A percentile compares a stretch with the other conserved stretches of the same genome.
Evolutionary conservation across 92 coral and sea anemone genomes (phyloP).

Genomic region (Hydrozoanthus gracilis): DNA sequence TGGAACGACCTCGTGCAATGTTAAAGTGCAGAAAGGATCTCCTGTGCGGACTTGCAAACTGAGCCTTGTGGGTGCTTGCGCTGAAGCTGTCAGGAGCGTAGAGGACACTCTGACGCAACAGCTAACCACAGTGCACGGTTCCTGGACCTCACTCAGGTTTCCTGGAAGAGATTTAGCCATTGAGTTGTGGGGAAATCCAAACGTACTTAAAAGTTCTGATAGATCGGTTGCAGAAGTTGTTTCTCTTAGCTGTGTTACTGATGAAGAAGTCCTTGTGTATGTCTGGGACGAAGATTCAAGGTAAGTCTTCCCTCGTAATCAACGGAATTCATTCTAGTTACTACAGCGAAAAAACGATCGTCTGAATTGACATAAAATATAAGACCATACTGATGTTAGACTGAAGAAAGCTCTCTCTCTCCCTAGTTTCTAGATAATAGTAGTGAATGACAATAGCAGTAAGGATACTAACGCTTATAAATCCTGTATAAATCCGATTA

Average conservation of each 20-base stretch:
- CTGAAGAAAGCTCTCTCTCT: too few species aligned
- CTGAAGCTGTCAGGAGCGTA: slow-evolving; percentile 57
- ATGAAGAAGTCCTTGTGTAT: slow-evolving; percentile 64
- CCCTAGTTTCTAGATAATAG: too few species aligned
- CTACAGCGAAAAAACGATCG: too few species aligned
- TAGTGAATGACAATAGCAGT: too few species aligned
- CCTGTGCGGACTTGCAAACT: slow-evolving; percentile 56
- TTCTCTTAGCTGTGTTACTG: slow-evolving; percentile 67
- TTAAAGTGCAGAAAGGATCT: slow-evolving; percentile 60
- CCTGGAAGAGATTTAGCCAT: slow-evolving; percentile 42
- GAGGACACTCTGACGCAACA: slow-evolving; percentile 62
- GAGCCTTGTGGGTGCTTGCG: slow-evolving; percentile 61
- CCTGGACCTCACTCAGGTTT: slow-evolving; percentile 27
- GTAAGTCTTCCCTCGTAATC: background rate
- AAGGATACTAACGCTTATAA: too few species aligned
- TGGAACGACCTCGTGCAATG: slow-evolving; percentile 62
- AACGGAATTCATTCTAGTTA: too few species aligned
- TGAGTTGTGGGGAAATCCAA: slow-evolving; percentile 74
- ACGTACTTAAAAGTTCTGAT: slow-evolving; percentile 36
- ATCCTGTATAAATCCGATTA: too few species aligned
- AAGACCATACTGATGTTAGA: too few species aligned
- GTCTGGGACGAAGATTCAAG: slow-evolving; percentile 64
- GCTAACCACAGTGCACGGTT: background rate
- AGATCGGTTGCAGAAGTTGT: slow-evolving; percentile 47
- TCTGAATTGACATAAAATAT: too few species aligned